Evolutionary conservation across 2,797 vertebrate genomes (phyloP).

Genomic region (Astyanax mexicanus): DNA sequence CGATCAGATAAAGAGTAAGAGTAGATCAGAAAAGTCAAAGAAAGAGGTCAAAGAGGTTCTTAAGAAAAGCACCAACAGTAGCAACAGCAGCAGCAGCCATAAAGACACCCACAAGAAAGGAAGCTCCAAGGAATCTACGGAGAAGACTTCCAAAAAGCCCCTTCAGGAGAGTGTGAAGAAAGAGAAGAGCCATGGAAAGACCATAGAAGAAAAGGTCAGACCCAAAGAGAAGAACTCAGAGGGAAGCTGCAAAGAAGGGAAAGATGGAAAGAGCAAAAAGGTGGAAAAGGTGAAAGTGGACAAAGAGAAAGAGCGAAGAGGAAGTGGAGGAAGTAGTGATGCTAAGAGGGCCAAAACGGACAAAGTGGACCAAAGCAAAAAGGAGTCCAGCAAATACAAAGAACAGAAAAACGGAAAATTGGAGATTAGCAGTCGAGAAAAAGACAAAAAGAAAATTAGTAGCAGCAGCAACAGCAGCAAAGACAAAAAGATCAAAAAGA

Average conservation of each 20-base stretch:
- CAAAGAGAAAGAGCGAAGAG: constrained; percentile 68
- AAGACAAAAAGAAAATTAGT: constrained; percentile 68
- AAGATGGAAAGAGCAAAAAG: constrained; percentile 72
- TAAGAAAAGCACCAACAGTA: constrained; percentile 55
- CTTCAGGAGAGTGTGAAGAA: constrained; percentile 73
- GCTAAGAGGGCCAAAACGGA: constrained; percentile 68
- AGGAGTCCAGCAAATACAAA: constrained; percentile 68
- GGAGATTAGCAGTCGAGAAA: constrained; percentile 66
- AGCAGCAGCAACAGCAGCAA: constrained; percentile 29
- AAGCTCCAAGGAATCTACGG: constrained; percentile 45
- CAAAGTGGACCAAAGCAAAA: constrained; percentile 69
- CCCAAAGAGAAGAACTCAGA: constrained; percentile 61
- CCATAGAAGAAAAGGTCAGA: constrained; percentile 71
- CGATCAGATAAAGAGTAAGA: constrained; percentile 66
- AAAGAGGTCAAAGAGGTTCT: constrained; percentile 53
- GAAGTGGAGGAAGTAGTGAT: constrained; percentile 62
- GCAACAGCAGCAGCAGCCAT: constrained; percentile 37
- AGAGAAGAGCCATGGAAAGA: constrained; percentile 75
- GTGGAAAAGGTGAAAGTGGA: constrained; percentile 72
- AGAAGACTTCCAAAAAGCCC: constrained; percentile 65
- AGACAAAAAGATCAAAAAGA: constrained; percentile 69
- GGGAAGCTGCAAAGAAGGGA: constrained; percentile 67
- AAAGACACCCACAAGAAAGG: constrained; percentile 57
- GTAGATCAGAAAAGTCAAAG: constrained; percentile 62
- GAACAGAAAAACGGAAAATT: constrained; percentile 78